Conservation (phyloP, 1,140 invertebrate genomes). For the Macrosteles quadrilineatus region DNA sequence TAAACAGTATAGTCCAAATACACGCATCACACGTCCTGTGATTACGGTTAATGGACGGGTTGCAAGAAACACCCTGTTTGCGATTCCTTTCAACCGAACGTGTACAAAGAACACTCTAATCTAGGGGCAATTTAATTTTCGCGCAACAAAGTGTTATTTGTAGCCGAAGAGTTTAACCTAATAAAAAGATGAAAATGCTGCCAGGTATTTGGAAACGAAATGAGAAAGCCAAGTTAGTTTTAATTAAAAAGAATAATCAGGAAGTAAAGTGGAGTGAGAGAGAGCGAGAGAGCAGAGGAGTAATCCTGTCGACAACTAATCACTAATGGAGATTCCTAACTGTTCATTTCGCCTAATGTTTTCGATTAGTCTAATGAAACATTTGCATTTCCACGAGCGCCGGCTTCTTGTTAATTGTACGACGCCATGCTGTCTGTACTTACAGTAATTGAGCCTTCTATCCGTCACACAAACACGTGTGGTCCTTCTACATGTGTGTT, state of each 20-base stretch:
- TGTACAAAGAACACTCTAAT: no score
- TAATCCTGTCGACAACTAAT: conserved; percentile 17
- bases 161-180: background rate
- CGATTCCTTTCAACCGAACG: no score
- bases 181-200: background rate
- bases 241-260: conserved; percentile 27
- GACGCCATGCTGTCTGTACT: no score
- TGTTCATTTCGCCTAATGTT: conserved; percentile 37
- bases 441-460: no score
- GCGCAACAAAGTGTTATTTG: background rate
- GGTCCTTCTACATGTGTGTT: no score
- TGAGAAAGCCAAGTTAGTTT: conserved; percentile 19
- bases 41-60: no score
- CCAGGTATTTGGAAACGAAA: conserved; percentile 20
- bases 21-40: no score
- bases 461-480: no score
- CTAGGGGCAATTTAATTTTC: no score
- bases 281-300: background rate
- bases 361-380: conserved; percentile 39
- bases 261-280: conserved; percentile 8
- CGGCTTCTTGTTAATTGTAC: conserved; percentile 31
- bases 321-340: conserved; percentile 34
- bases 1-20: no score
- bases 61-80: no score
- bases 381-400: conserved; percentile 36